Percentiles rank a stretch among this genome's conserved stretches.
Evolutionary conservation across 2,888 invertebrate species (phyloP).

Genomic region (Melanostoma scalare): DNA sequence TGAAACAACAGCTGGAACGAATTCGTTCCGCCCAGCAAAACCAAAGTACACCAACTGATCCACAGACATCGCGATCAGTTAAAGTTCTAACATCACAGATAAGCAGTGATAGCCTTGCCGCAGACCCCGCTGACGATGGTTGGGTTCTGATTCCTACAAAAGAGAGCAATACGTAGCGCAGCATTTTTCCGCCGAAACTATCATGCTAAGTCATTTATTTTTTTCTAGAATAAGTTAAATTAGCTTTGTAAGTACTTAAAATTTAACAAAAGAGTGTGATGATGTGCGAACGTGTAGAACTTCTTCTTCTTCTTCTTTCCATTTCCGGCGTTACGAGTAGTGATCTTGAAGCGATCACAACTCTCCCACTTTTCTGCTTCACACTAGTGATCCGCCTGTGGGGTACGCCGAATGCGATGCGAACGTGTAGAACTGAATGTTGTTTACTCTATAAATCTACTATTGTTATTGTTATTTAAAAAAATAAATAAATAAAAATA

Average conservation of each 20-base stretch:
- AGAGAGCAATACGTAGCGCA: conserved; percentile 79
- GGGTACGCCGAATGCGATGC: no score
- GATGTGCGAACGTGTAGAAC: conserved; percentile 49
- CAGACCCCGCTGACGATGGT: conserved; percentile 77
- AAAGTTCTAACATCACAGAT: conserved; percentile 40
- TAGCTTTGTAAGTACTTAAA: conserved; percentile 69
- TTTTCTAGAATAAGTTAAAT: conserved; percentile 61
- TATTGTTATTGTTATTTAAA: conserved; percentile 60
- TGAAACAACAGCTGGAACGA: conserved; percentile 79
- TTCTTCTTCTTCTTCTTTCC: no score
- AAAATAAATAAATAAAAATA: conserved; percentile 27
- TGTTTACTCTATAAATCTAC: conserved; percentile 28
- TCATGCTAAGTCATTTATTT: conserved; percentile 71
- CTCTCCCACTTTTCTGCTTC: no score
- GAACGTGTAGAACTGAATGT: conserved; percentile 57
- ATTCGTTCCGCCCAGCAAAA: conserved; percentile 75
- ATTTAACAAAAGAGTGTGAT: conserved; percentile 38
- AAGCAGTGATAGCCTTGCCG: conserved; percentile 42
- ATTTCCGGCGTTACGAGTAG: no score
- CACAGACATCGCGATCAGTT: conserved; percentile 47
- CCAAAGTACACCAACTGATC: conserved; percentile 45
- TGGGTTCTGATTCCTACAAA: conserved; percentile 80
- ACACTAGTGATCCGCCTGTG: no score
- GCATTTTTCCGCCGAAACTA: not conserved
- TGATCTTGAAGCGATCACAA: no score